Percentiles rank a stretch among this genome's conserved stretches.
Conservation (phyloP, 2,888 invertebrate genomes). For the Tethea ocularis region DNA sequence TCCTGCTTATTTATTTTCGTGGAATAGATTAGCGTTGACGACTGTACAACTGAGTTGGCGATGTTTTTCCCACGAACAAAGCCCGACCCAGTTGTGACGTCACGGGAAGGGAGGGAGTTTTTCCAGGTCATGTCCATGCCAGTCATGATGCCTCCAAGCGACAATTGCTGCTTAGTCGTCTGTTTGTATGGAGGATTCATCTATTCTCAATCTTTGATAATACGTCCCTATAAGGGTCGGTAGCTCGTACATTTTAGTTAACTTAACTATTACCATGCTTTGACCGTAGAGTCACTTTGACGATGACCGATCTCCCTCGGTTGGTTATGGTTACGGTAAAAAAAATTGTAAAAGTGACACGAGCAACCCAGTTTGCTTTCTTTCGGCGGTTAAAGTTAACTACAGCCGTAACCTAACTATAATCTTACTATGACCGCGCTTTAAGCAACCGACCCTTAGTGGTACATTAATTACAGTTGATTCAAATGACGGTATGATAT, state of each 20-base stretch:
- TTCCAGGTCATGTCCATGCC: constrained; percentile 29
- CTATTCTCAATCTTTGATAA: not conserved
- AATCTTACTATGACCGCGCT: too few species aligned
- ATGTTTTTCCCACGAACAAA: constrained; percentile 22
- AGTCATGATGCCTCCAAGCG: constrained; percentile 13
- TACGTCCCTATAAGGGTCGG: not conserved
- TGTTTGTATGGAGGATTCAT: not conserved
- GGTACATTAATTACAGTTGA: too few species aligned
- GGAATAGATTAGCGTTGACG: not conserved
- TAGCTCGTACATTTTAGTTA: too few species aligned
- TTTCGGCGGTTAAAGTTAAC: too few species aligned
- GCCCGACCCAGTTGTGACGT: constrained; percentile 29
- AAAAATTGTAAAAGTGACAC: too few species aligned
- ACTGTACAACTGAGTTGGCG: constrained; percentile 10
- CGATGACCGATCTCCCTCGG: too few species aligned
- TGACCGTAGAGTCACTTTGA: too few species aligned
- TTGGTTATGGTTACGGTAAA: too few species aligned
- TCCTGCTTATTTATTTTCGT: not conserved
- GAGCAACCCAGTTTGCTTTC: too few species aligned
- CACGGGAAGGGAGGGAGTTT: constrained; percentile 16
- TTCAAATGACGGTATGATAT: not conserved
- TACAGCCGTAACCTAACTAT: too few species aligned
- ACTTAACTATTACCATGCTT: too few species aligned
- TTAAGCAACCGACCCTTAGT: too few species aligned
- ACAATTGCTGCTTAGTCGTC: constrained; percentile 6